Percentiles rank a stretch among this genome's conserved stretches.
phyloP scores from a whole-genome alignment of 1,140 invertebrate genomes.

The Archivesica marissinica region DNA sequence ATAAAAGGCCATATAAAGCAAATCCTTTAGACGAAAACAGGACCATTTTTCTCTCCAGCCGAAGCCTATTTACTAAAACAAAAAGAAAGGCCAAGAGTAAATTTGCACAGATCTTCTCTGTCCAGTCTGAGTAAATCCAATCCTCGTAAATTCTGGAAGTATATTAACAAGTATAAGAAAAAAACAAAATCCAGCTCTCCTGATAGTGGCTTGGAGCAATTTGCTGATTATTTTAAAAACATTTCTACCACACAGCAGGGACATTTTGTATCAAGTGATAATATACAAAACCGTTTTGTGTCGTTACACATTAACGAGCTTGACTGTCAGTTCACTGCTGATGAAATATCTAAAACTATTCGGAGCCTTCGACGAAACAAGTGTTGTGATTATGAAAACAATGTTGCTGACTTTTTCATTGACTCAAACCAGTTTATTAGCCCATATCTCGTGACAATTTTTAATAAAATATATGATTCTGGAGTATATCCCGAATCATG shows the following conservation, averaged over 20 bases:
- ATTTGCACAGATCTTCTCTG: not conserved
- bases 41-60: not conserved
- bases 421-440: not conserved
- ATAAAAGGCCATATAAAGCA: not conserved
- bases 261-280: not conserved
- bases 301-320: not conserved
- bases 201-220: not conserved
- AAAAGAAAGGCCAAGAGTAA: not conserved
- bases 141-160: not conserved
- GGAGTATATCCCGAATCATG: slow-evolving; percentile 25
- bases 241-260: not conserved
- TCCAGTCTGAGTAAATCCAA: not conserved
- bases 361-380: not conserved
- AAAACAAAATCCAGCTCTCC: not conserved
- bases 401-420: not conserved
- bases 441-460: not conserved
- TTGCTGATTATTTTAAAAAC: not conserved
- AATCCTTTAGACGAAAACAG: not conserved
- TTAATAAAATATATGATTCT: slow-evolving; percentile 51
- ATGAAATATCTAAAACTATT: slow-evolving; percentile 1
- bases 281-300: not conserved
- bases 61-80: not conserved
- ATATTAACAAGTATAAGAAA: slow-evolving; percentile 12
- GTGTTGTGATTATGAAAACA: not conserved
- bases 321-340: not conserved